Percentiles rank a stretch among this genome's conserved stretches.
These are phyloP conservation scores for Hydrolagus colliei DNA, from an alignment of 2,797 vertebrate species.

Conservation along the genomic window DNA sequence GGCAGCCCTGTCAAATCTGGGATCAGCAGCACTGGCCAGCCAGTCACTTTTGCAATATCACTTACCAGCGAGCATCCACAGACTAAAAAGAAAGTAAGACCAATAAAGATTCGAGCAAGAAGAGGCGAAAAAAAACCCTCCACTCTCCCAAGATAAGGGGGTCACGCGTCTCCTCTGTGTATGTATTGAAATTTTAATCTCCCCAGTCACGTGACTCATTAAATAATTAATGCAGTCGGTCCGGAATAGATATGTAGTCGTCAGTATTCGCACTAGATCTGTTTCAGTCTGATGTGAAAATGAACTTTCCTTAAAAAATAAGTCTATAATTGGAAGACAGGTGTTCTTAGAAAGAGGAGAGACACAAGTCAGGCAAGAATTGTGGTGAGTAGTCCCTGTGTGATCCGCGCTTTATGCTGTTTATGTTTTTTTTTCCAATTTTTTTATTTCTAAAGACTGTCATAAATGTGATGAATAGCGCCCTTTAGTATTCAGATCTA, in stretches of 20 bases:
- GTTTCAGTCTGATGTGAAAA: slow-evolving; percentile 71
- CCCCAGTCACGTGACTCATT: slow-evolving; percentile 78
- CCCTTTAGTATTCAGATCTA: slow-evolving; percentile 33
- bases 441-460: slow-evolving; percentile 33
- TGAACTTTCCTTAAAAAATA: slow-evolving; percentile 56
- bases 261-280: slow-evolving; percentile 76
- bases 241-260: slow-evolving; percentile 79
- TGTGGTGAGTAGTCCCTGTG: slow-evolving; percentile 22
- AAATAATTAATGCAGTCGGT: slow-evolving; percentile 86
- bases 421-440: slow-evolving; percentile 12
- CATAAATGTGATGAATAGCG: slow-evolving; percentile 33
- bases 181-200: slow-evolving; percentile 81
- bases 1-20: slow-evolving; percentile 24
- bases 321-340: slow-evolving; percentile 31
- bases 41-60: slow-evolving; percentile 21
- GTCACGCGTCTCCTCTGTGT: slow-evolving; percentile 45
- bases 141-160: slow-evolving; percentile 53
- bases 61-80: slow-evolving; percentile 25
- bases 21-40: background rate
- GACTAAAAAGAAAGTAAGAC: slow-evolving; percentile 5
- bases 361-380: slow-evolving; percentile 15
- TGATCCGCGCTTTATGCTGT: slow-evolving; percentile 5
- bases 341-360: slow-evolving; percentile 4
- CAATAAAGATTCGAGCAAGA: slow-evolving; percentile 36
- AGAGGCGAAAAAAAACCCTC: slow-evolving; percentile 50